Base-by-base conservation (phyloP, 2,113 vertebrate species). In the Macrotus californicus region DNA sequence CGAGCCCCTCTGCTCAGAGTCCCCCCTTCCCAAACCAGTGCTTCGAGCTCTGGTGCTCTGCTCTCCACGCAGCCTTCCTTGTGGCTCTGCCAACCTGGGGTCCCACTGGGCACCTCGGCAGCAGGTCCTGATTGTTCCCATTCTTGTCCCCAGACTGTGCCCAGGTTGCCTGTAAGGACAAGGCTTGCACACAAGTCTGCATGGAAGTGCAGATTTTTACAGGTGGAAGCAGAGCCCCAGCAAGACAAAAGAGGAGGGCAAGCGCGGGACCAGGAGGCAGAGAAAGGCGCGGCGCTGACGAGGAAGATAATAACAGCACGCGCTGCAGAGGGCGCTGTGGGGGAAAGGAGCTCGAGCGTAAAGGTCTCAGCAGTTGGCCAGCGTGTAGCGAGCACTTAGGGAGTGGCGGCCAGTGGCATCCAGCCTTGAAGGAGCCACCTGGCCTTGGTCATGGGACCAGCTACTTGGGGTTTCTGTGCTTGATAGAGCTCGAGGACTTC, bases 271-370 rank as follows among this genome's bases (percentile, higher is more conserved):
- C 24, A 34, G 81, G 72, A 81, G 59, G n/a, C 70, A 39, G 64
- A 29, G 46, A 75, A 52, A 9, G 19, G 34, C 36, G 48, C 24
- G 18, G 34, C 66, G 41, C 56, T 7, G 18, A 43, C 67, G 54
- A 19, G 6, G 29, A 31, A 59, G 76, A 6, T 46, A 48, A 46
- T 61, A 16, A 22, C 26, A 13, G 7, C 0, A 1, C 43, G 64
- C 24, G 2, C 69, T 31, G 22, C 21, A 0, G 1, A 0, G 48
- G 19, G 29, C 5, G 1, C 29, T 18, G n/a, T 9, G 36, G 34
- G 22, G 15, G 26, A 8, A n/a, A 9, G 12, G 56, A 67, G 21
- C 6, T 7, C 15, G 15, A 21, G 0, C 29, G 9, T 1, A 13
- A 43, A 46, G 75, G 15, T 9, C 39, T 81, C 11, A 56, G 19